phyloP scores from a whole-genome alignment of 2,113 vertebrate genomes.

The Motacilla alba region DNA sequence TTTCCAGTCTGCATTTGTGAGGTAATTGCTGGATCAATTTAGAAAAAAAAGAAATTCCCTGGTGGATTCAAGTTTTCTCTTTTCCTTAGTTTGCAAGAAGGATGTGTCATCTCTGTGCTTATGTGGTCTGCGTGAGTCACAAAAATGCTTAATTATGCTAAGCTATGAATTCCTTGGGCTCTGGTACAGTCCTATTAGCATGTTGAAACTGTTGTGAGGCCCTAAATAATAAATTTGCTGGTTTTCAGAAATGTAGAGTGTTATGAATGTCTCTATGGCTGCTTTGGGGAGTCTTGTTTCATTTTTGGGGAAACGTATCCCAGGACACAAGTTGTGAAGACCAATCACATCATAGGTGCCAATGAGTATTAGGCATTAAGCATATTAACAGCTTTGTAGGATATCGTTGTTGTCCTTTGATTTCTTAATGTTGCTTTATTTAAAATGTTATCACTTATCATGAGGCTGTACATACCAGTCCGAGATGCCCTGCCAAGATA shows the following conservation, averaged over 20 bases:
- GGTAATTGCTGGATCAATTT: background rate
- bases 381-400: background rate
- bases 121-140: background rate
- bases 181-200: background rate
- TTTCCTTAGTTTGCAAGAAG: background rate
- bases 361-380: background rate
- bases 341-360: fast-evolving
- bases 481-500: background rate
- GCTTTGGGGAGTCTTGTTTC: background rate
- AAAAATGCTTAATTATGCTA: background rate
- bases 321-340: background rate
- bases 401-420: background rate
- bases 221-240: background rate
- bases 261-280: background rate
- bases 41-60: background rate
- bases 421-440: background rate
- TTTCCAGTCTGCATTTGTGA: background rate
- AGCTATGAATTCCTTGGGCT: background rate
- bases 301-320: fast-evolving
- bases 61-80: background rate
- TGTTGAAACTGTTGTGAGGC: background rate
- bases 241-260: background rate
- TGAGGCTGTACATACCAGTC: background rate
- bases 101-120: background rate
- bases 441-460: background rate